Evolutionary conservation across 2,113 vertebrate species (phyloP), one percentile per base, ranked within the genome.

Genomic region (Gopherus flavomarginatus): DNA sequence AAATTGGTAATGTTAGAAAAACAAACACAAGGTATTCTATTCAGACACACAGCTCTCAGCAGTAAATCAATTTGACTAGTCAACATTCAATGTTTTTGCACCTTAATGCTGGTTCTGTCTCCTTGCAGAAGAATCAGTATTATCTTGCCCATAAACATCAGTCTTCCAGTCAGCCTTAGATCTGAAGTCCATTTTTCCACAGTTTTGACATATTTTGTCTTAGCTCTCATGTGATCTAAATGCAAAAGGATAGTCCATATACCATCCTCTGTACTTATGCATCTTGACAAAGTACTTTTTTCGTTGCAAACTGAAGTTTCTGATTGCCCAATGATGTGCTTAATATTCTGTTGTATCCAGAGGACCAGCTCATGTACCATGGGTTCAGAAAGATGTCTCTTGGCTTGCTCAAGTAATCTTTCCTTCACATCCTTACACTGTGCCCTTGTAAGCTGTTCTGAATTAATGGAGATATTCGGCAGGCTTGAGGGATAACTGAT

Each of bases 191-290:
- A 99, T 96, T 98, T 99, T 97, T 98, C 98, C 97, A 99, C 97
- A 19, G 97, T 98, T 98, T 93, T 99, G 94, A 98, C 92, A 42
- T 99, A 99, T 97, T 98, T 99, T 83, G 96, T 96, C 97, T 98
- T 99, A 13, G 98, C 98, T 97, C 99, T 98, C 99, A 99, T 99
- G 95, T 99, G 99, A 98, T 99, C 99, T 96, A 99, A 97, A 97
- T 97, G 98, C 95, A 99, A 92, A 94, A 99, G 97, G 19, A 98
- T 92, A 50, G 96, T 96, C 99, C 98, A 98, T 56, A 95, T 44
- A 77, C 90, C 97, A 35, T 97, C 97, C 53, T 97, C 97, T 65
- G 42, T 53, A 19, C 94, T 11, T 26, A 22, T 3, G 83, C 78
- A 94, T 59, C 83, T 53, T 85, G 98, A 94, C 47, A 83, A 97